Evolutionary conservation across 2,888 invertebrate genomes (phyloP).

Genomic region (Sipha maydis): DNA sequence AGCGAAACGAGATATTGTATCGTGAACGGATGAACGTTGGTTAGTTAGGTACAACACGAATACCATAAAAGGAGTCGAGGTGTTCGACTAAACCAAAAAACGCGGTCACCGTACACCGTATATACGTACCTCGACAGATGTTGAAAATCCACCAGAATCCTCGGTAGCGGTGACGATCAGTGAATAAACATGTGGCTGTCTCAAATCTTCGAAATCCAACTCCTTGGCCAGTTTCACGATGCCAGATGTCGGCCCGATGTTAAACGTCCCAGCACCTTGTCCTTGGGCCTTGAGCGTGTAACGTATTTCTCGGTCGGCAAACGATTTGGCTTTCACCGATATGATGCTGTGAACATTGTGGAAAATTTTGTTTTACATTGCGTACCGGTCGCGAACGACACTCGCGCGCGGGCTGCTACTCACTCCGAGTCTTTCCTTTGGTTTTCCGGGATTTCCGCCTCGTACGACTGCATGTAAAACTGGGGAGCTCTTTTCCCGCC

Average conservation of each 20-base stretch:
- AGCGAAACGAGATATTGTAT: no score
- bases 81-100: no score
- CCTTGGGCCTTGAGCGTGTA: slow-evolving; percentile 94
- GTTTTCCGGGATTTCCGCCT: slow-evolving; percentile 95
- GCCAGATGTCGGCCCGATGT: slow-evolving; percentile 92
- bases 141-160: slow-evolving; percentile 96
- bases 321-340: slow-evolving; percentile 96
- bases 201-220: slow-evolving; percentile 94
- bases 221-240: slow-evolving; percentile 95
- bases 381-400: neutral
- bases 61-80: no score
- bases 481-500: slow-evolving; percentile 98
- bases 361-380: neutral
- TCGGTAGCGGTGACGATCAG: slow-evolving; percentile 94
- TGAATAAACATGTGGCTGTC: slow-evolving; percentile 93
- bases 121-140: slow-evolving; percentile 84
- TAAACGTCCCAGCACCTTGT: slow-evolving; percentile 91
- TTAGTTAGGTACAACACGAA: no score
- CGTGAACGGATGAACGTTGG: no score
- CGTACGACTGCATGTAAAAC: slow-evolving; percentile 95
- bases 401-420: slow-evolving; percentile 68
- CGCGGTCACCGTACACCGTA: no score
- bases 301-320: slow-evolving; percentile 95
- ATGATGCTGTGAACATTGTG: slow-evolving; percentile 81
- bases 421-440: slow-evolving; percentile 97